Conservation (phyloP, 2,113 vertebrate genomes). For the Pseudorectes ferrugineus region DNA sequence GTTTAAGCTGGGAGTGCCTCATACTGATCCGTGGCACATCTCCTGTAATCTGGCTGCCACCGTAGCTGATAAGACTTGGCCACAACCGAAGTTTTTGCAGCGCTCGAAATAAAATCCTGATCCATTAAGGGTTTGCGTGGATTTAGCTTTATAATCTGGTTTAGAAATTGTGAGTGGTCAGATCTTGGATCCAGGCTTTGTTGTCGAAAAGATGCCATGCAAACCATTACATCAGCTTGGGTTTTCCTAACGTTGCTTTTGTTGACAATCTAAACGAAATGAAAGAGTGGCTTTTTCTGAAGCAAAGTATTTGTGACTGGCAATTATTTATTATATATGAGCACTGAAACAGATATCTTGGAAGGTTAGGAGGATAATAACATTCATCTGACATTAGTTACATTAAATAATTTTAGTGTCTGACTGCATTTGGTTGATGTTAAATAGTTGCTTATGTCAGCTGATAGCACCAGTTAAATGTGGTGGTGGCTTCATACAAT, state of each 20-base stretch:
- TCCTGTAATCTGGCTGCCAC: conserved; percentile 77
- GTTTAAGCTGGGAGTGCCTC: conserved; percentile 68
- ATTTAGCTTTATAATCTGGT: conserved; percentile 88
- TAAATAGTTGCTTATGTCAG: neutral
- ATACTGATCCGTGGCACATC: conserved; percentile 60
- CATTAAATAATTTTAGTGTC: neutral
- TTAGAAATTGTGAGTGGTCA: conserved; percentile 82
- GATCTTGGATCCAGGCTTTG: conserved; percentile 75
- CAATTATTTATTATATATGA: neutral
- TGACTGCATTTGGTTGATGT: neutral
- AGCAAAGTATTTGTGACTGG: neutral
- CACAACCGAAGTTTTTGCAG: conserved; percentile 70
- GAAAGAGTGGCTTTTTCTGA: neutral
- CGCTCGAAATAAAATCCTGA: conserved; percentile 80
- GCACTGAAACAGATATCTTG: neutral
- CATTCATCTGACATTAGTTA: neutral
- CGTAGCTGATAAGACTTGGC: conserved; percentile 74
- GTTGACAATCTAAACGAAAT: neutral
- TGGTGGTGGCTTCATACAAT: neutral
- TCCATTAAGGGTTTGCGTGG: conserved; percentile 80
- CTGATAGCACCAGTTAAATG: neutral
- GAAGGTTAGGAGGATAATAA: neutral
- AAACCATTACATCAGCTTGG: conserved; percentile 29
- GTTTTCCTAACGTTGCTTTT: neutral
- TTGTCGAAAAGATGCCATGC: conserved; percentile 34